Base-by-base conservation (phyloP, 2,113 vertebrate species). In the Microtus richardsoni region DNA sequence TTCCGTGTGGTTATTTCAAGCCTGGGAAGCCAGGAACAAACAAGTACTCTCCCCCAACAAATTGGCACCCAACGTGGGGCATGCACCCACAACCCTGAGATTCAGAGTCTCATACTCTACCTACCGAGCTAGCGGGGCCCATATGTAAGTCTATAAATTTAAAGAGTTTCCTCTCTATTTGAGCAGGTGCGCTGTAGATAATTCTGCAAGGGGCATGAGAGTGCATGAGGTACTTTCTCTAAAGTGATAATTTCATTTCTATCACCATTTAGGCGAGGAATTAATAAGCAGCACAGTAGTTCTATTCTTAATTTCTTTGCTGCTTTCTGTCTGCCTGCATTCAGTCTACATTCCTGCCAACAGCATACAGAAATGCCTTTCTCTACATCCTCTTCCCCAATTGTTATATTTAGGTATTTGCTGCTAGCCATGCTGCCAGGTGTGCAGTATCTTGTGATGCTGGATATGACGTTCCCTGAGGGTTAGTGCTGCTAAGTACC, bases 351-450 rank as follows among this genome's bases (percentile, higher is more conserved):
- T 14, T 52, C 6, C 33, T 14, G 70, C 3, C 5, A 39, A n/a
- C 1, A 19, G 21, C 30, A 22, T 21, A 21, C 28, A 77, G 14
- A 47, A 30, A 41, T 75, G 26, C 24, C 44, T 74, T 36, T 44
- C 36, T 75, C 36, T 3, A 28, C 9, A 3, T 10, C 60, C 22
- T 54, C 6, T 7, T 10, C 47, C n/a, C 5, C 0, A 13, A 7
- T 39, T n/a, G 5, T 36, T 70, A 17, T 12, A 52, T 49, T 70
- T 78, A 41, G 26, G 49, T 11, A 8, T 68, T n/a, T 71, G 17
- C 24, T 30, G 30, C 4, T 58, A 68, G 39, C 13, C 30, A 49
- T 52, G 49, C 28, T 84, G 14, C 68, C 10, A 5, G 44, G 3
- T 85, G 7, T 47, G 60, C 47, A 28, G 17, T 19, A 22, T 58